Evolutionary conservation across 2,797 vertebrate genomes (phyloP), one percentile per base, ranked within the genome.

Genomic region (Coccyzus lansbergi): DNA sequence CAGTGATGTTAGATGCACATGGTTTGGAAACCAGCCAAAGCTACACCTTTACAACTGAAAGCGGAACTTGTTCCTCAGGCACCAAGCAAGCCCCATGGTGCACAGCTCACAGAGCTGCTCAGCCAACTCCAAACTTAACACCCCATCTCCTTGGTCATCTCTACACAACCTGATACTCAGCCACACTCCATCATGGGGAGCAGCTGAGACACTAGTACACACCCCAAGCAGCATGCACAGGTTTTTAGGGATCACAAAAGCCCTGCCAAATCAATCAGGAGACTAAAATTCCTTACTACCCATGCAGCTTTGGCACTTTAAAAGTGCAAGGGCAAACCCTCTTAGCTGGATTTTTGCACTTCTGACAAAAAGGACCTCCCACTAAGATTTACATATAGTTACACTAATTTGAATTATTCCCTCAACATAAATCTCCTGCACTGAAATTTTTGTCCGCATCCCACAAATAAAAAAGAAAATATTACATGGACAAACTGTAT

Each of bases 281-380:
- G 84, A 96, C 92, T 88, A 95, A 94, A 92, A 94, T 94, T 91
- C 88, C 52, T 78, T 29, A 25, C 53, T 42, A 84, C 19, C 3
- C 22, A 25, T 16, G 24, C 15, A 80, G 28, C 28, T 36, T 34
- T 91, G 48, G 36, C 60, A 59, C 44, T 86, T 72, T 24, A 63
- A 44, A 86, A 77, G 64, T 48, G 33, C 36, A 52, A 34, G 10
- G 10, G 31, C 1, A 20, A 87, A 63, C 40, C 21, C 7, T 67
- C 26, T 55, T 62, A 71, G 71, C 7, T 83, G 33, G 11, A 63
- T 58, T 85, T 93, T 72, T 79, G n/a, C 24, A 26, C 0, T 83
- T 65, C 22, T 53, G 48, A 68, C 33, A 74, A 79, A 83, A 81
- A 84, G 15, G 55, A 69, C 65, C 91, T 92, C 42, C 83, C 21